phyloP scores from a whole-genome alignment of 2,888 invertebrate species.

The Lycophotia porphyrea region DNA sequence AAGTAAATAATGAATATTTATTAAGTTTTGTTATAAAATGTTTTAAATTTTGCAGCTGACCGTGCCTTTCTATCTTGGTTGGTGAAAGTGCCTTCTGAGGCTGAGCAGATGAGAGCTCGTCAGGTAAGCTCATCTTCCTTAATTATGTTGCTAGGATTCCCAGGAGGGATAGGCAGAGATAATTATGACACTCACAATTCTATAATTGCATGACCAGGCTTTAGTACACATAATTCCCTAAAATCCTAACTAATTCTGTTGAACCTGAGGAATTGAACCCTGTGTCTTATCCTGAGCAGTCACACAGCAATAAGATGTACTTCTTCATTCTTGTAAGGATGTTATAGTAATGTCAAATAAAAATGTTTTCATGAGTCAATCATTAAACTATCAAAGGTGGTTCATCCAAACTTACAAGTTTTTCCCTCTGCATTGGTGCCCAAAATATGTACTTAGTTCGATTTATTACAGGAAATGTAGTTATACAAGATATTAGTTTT shows the following conservation, averaged over 20 bases:
- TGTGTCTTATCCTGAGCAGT: background rate
- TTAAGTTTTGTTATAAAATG: background rate
- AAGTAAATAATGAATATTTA: slow-evolving; percentile 12
- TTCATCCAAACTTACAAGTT: background rate
- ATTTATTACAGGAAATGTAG: slow-evolving; percentile 8
- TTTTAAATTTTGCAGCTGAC: slow-evolving; percentile 90
- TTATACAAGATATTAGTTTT: background rate
- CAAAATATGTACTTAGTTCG: background rate
- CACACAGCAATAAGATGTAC: background rate
- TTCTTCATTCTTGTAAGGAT: no score
- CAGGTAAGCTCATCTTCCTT: slow-evolving; percentile 89
- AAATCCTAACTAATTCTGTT: background rate
- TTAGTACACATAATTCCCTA: background rate
- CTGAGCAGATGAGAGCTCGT: slow-evolving; percentile 98
- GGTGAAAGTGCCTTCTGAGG: slow-evolving; percentile 99
- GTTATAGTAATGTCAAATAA: background rate
- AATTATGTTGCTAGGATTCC: background rate
- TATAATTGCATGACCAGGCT: background rate
- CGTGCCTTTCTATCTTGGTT: slow-evolving; percentile 99
- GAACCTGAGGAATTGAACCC: background rate
- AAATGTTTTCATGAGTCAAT: background rate
- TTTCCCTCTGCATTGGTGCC: background rate
- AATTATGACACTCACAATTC: background rate
- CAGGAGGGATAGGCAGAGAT: background rate
- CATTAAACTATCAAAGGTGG: background rate